Evolutionary conservation across 2,888 invertebrate genomes (phyloP).

Genomic region (Seira musarum): DNA sequence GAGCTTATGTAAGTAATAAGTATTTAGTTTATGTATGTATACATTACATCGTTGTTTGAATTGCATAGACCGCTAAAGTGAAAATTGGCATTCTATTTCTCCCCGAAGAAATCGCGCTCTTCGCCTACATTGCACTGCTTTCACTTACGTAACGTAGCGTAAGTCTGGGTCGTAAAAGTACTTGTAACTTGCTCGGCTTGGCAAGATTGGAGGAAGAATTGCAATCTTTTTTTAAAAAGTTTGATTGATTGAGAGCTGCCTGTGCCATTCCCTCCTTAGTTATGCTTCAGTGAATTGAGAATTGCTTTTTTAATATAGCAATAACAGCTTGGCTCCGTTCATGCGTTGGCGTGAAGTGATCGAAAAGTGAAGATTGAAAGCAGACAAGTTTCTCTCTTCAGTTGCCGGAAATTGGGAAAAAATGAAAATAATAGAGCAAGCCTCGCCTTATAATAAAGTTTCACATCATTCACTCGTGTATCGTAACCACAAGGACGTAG

Average conservation of each 20-base stretch:
- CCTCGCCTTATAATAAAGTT: neutral
- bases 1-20: no score
- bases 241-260: conserved; percentile 17
- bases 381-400: conserved; percentile 17
- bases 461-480: conserved; percentile 13
- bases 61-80: conserved; percentile 22
- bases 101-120: neutral
- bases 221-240: conserved; percentile 1
- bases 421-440: conserved; percentile 1
- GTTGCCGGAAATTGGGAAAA: conserved; percentile 12
- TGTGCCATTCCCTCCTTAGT: conserved; percentile 2
- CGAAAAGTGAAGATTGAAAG: conserved; percentile 14
- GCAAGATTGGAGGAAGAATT: neutral
- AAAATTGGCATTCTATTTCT: conserved; percentile 3
- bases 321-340: conserved; percentile 19
- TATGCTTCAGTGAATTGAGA: conserved; percentile 1
- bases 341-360: neutral
- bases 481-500: conserved; percentile 12
- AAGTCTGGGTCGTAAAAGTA: neutral
- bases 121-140: neutral
- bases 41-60: conserved; percentile 5
- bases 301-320: conserved; percentile 9
- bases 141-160: no score
- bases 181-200: neutral
- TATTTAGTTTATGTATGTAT: neutral